Evolutionary conservation across 2,888 invertebrate species (phyloP).

Genomic region (Drosophila demipolita): DNA sequence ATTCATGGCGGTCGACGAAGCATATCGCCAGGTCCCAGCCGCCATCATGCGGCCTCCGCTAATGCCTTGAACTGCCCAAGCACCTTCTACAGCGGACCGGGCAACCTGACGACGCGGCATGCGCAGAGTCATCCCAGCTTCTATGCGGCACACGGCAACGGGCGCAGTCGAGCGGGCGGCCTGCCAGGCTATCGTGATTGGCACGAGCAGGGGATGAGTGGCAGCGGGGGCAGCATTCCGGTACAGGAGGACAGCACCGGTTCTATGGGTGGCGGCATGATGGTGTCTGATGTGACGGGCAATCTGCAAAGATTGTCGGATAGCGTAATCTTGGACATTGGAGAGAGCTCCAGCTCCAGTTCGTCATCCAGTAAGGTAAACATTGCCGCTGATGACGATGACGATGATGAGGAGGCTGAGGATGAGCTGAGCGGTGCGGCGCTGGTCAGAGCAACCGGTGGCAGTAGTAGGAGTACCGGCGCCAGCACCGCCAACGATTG

Average conservation of each 20-base stretch:
- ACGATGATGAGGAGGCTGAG: slow-evolving; percentile 77
- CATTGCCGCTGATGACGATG: slow-evolving; percentile 68
- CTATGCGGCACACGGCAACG: slow-evolving; percentile 59
- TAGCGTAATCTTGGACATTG: slow-evolving; percentile 83
- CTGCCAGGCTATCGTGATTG: slow-evolving; percentile 65
- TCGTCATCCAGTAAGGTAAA: slow-evolving; percentile 82
- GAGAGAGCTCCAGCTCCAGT: slow-evolving; percentile 82
- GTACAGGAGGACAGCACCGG: slow-evolving; percentile 1
- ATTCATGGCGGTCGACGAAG: slow-evolving; percentile 73
- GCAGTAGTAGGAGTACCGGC: slow-evolving; percentile 9
- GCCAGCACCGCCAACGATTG: slow-evolving; percentile 86
- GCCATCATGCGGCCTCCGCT: slow-evolving; percentile 67
- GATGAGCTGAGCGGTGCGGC: slow-evolving; percentile 60
- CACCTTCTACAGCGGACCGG: slow-evolving; percentile 65
- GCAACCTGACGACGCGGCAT: slow-evolving; percentile 61
- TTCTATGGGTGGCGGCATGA: slow-evolving; percentile 44
- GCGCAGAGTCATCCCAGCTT: slow-evolving; percentile 72
- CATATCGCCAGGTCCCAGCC: slow-evolving; percentile 77
- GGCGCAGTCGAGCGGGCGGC: slow-evolving; percentile 37
- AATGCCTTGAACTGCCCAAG: slow-evolving; percentile 66
- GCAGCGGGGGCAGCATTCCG: slow-evolving; percentile 19
- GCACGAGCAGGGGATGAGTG: slow-evolving; percentile 43
- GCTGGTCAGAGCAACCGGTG: slow-evolving; percentile 19
- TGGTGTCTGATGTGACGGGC: slow-evolving; percentile 83
- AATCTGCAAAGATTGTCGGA: slow-evolving; percentile 85